Conservation (phyloP, 35 echinoderm and acorn worm genomes). For the Patiria miniata region DNA sequence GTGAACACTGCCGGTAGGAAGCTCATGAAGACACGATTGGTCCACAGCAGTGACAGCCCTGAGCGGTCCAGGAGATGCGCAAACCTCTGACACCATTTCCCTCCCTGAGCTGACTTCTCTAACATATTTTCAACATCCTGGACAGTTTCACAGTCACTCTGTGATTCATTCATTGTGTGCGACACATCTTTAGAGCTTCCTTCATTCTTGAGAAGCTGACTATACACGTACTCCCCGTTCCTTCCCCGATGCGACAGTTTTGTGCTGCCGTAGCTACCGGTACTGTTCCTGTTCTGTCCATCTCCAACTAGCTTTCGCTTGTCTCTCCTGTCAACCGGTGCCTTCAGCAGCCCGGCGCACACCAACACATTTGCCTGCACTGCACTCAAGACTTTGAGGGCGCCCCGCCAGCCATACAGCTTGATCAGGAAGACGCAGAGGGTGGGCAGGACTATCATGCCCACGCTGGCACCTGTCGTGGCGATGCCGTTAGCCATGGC, state of each 20-base stretch:
- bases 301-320: too few relatives aligned
- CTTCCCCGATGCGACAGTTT: neutral
- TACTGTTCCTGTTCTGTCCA: neutral
- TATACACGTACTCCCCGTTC: neutral
- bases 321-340: neutral
- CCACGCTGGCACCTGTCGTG: neutral
- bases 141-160: too few relatives aligned
- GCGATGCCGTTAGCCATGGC: slow-evolving; percentile 30
- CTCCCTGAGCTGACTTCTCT: too few relatives aligned
- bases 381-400: neutral
- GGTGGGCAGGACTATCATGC: neutral
- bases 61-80: neutral
- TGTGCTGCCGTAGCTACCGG: neutral
- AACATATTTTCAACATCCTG: neutral
- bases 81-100: neutral
- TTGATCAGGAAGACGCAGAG: neutral
- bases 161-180: too few relatives aligned
- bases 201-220: neutral
- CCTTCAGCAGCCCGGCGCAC: slow-evolving; percentile 34
- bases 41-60: slow-evolving; percentile 13
- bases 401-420: slow-evolving; percentile 1
- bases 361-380: slow-evolving; percentile 9
- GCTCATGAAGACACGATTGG: neutral
- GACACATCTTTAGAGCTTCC: neutral
- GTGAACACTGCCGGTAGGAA: neutral